phyloP scores from a whole-genome alignment of 53 echinoderm and acorn worm species.

The Antedon mediterranea region DNA sequence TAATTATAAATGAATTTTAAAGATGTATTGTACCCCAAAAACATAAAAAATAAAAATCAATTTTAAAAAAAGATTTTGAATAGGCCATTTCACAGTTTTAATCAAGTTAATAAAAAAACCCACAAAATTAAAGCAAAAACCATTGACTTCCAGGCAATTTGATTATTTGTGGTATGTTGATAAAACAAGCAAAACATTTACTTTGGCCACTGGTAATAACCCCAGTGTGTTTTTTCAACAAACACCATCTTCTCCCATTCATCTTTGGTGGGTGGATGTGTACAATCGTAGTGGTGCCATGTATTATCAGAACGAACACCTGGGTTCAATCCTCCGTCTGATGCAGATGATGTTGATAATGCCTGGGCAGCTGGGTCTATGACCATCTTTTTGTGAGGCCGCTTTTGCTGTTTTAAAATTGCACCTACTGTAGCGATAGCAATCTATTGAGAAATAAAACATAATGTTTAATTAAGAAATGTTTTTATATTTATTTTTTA shows the following conservation, averaged over 20 bases:
- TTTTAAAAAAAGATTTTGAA: too few relatives aligned
- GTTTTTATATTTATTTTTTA: too few relatives aligned
- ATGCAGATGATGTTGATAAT: constrained; percentile 8
- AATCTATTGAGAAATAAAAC: constrained; percentile 14
- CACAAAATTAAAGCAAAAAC: too few relatives aligned
- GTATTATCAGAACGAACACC: constrained; percentile 69
- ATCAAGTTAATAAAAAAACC: too few relatives aligned
- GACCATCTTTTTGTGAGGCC: constrained; percentile 55
- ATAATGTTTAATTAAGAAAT: too few relatives aligned
- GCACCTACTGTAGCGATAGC: constrained; percentile 55
- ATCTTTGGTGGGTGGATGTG: constrained; percentile 43
- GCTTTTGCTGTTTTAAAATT: constrained; percentile 63
- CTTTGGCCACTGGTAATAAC: constrained; percentile 90
- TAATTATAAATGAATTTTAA: too few relatives aligned
- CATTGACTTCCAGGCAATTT: too few relatives aligned
- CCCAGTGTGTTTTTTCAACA: constrained; percentile 88
- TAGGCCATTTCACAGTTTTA: too few relatives aligned
- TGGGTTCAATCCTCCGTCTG: constrained; percentile 3
- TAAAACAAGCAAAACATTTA: constrained; percentile 39
- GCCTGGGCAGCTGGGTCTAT: constrained; percentile 57
- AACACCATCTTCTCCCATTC: constrained; percentile 62
- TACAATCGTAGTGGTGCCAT: constrained; percentile 69
- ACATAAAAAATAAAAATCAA: too few relatives aligned
- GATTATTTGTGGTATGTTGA: too few relatives aligned
- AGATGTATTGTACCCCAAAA: too few relatives aligned